phyloP scores from a whole-genome alignment of 1,140 invertebrate species.

The Polyergus mexicanus region DNA sequence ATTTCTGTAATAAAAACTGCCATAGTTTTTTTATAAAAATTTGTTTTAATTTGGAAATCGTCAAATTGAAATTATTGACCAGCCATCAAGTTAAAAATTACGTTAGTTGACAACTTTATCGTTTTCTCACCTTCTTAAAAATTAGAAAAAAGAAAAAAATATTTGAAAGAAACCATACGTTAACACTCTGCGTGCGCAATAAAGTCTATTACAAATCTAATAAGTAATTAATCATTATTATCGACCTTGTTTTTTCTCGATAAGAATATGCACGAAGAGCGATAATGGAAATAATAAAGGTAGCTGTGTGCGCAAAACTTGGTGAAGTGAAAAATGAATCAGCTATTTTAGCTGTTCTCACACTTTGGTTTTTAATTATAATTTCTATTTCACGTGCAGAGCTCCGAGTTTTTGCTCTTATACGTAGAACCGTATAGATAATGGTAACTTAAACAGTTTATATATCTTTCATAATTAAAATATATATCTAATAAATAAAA shows the following conservation, averaged over 20 bases:
- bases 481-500: too few species aligned
- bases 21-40: neutral
- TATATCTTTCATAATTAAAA: too few species aligned
- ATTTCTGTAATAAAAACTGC: neutral
- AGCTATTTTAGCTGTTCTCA: neutral
- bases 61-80: neutral
- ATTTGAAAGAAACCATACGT: neutral
- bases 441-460: too few species aligned
- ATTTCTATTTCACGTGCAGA: neutral
- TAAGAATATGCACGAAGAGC: neutral
- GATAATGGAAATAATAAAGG: constrained; percentile 14
- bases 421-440: neutral
- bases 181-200: neutral
- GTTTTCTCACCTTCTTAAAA: neutral
- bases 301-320: neutral
- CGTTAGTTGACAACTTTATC: neutral
- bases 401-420: neutral
- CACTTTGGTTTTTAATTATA: neutral
- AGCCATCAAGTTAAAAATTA: neutral
- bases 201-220: neutral
- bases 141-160: neutral
- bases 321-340: neutral
- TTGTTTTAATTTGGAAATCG: neutral
- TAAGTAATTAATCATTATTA: neutral
- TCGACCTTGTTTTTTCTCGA: neutral